Base-by-base conservation (phyloP, 1,140 invertebrate genomes). In the Brachionus koreanus region DNA sequence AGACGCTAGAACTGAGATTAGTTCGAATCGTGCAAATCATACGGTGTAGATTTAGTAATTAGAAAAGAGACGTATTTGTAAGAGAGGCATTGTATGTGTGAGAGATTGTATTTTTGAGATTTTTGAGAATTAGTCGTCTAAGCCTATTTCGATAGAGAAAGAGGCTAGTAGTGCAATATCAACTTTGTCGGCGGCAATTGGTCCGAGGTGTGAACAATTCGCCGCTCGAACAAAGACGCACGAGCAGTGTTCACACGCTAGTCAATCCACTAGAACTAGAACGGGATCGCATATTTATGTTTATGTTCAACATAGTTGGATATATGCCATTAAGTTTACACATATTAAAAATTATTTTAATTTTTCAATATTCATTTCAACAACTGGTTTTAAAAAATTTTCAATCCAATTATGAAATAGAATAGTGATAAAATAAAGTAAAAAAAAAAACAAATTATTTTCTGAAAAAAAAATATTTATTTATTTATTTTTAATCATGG, bases 391-490 rank as follows among this genome's bases (percentile, higher is more conserved):
- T 5, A 10, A 35, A 69, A 69, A 69, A 16, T 39, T 37, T 69
- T 69, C 65, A 69, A 69, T 69, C 35, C 65, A 69, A 69, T 69
- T 69, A 57, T 57, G 23, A n/a, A 19, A 57, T 6, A 19, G 6
- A n/a, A 57, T 19, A 4, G 6, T 57, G 43, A 12, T n/a, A n/a
- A 12, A 10, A 46, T 2, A 46, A 46, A 46, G 4, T 57, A 39
- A 39, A n/a, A 37, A 69, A 39, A n/a, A 33, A 69, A 69, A 69
- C n/a, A n/a, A n/a, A n/a, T n/a, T n/a, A n/a, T n/a, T n/a, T n/a
- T n/a, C n/a, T n/a, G n/a, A 39, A 37, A 65, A 63, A 6, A 63
- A 23, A 25, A 16, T 29, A 25, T 67, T 43, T 69, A 42, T 37
- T 35, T 16, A 69, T n/a, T 4, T 5, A n/a, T 57, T 6, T 29